phyloP scores from a whole-genome alignment of 2,797 vertebrate genomes.

The Prunella strophiata region DNA sequence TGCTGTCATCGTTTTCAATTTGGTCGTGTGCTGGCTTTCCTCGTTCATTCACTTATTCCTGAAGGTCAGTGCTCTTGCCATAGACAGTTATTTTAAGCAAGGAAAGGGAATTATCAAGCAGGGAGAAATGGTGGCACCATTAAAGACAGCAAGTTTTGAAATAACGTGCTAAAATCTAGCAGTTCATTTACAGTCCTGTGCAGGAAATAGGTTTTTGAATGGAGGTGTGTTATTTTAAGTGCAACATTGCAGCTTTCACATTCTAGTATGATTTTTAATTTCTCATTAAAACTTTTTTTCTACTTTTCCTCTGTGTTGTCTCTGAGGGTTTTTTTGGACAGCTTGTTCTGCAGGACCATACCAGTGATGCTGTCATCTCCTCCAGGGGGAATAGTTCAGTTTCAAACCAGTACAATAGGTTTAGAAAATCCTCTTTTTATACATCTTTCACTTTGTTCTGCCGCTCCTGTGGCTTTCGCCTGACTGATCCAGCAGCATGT shows the following conservation, averaged over 20 bases:
- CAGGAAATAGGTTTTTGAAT: not conserved
- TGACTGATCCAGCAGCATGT: slow-evolving; percentile 45
- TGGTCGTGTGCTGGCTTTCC: not conserved
- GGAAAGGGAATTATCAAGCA: not conserved
- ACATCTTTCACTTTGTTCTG: slow-evolving; percentile 22
- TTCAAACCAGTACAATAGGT: slow-evolving; percentile 26
- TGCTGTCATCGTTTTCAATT: not conserved
- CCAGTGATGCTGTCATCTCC: not conserved
- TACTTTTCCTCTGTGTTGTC: not conserved
- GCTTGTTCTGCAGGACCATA: not conserved
- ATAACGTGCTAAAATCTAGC: fast-evolving
- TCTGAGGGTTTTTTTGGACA: not conserved
- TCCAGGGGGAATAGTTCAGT: not conserved
- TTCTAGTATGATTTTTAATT: not conserved
- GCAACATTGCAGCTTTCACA: not conserved
- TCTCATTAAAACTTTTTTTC: not conserved
- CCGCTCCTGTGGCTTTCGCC: not conserved
- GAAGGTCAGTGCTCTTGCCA: not conserved
- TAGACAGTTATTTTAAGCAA: not conserved
- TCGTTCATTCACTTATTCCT: not conserved
- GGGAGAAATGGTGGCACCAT: not conserved
- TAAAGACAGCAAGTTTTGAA: not conserved
- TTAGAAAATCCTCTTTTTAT: slow-evolving; percentile 56
- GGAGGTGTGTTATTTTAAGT: not conserved
- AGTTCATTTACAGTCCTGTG: not conserved